A percentile compares a stretch with the other conserved stretches of the same genome.
Conservation (phyloP, 2,888 invertebrate genomes). For the Tromatobia lineatoria region DNA sequence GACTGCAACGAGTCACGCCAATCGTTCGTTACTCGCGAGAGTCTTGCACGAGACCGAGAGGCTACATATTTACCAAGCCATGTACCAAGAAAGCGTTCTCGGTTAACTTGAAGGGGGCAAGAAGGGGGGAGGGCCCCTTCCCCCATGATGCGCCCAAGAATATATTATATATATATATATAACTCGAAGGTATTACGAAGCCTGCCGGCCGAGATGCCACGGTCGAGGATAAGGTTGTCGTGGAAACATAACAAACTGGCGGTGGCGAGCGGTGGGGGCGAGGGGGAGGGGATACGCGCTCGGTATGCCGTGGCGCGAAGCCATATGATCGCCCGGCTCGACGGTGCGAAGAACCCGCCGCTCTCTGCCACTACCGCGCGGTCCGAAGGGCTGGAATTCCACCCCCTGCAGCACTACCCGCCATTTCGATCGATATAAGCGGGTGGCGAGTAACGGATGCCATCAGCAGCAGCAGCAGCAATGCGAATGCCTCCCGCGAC, state of each 20-base stretch:
- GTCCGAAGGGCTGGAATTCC: conserved; percentile 67
- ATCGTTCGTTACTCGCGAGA: conserved; percentile 35
- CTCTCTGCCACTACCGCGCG: conserved; percentile 22
- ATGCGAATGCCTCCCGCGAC: not conserved
- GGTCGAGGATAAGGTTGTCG: conserved; percentile 64
- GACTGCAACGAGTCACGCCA: conserved; percentile 46
- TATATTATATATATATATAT: conserved; percentile 20
- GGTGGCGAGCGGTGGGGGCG: not conserved
- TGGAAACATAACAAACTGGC: conserved; percentile 66
- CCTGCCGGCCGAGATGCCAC: conserved; percentile 17
- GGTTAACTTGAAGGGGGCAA: not conserved
- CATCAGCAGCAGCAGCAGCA: conserved; percentile 2
- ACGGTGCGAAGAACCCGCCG: conserved; percentile 43
- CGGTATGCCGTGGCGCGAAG: conserved; percentile 73
- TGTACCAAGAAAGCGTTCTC: not conserved
- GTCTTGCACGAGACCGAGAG: conserved; percentile 21
- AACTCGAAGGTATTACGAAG: conserved; percentile 41
- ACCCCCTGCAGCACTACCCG: conserved; percentile 52
- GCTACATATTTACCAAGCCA: not conserved
- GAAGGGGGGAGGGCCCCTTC: not conserved
- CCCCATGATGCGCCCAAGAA: conserved; percentile 10
- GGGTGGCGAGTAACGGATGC: conserved; percentile 35
- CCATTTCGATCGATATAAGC: conserved; percentile 77
- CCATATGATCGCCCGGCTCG: conserved; percentile 71
- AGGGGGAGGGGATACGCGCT: not conserved